Evolutionary conservation across 2,113 vertebrate genomes (phyloP).

Genomic region (Psettodes erumei): DNA sequence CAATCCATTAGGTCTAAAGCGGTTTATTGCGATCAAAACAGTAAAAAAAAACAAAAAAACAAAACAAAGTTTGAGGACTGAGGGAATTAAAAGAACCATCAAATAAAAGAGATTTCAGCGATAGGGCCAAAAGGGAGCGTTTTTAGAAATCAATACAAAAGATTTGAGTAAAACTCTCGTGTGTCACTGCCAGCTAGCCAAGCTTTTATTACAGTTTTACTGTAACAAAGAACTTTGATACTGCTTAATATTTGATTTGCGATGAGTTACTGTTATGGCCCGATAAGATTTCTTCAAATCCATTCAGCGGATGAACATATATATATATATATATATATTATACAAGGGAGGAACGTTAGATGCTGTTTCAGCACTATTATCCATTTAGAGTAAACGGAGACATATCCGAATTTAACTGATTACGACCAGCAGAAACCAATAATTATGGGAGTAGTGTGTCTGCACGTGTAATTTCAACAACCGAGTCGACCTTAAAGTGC

Average conservation of each 20-base stretch:
- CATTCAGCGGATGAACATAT: conserved; percentile 51
- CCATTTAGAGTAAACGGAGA: conserved; percentile 59
- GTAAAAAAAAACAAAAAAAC: conserved; percentile 11
- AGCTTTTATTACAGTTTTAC: conserved; percentile 76
- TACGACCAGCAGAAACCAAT: conserved; percentile 56
- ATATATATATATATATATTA: too few relatives aligned
- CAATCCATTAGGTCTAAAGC: conserved; percentile 44
- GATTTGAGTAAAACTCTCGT: conserved; percentile 71
- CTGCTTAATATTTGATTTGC: conserved; percentile 65
- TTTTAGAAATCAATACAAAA: conserved; percentile 77
- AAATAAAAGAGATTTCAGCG: conserved; percentile 58
- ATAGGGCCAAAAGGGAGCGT: conserved; percentile 60
- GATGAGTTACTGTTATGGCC: conserved; percentile 67
- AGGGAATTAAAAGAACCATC: conserved; percentile 52
- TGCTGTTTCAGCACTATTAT: conserved; percentile 64
- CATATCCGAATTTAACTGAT: conserved; percentile 52
- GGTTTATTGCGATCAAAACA: conserved; percentile 54
- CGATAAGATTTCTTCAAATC: conserved; percentile 64
- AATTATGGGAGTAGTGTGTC: conserved; percentile 53
- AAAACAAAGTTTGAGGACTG: conserved; percentile 1
- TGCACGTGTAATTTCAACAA: conserved; percentile 31
- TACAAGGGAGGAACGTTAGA: conserved; percentile 51
- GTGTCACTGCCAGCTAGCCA: conserved; percentile 66
- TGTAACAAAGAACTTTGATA: conserved; percentile 72
- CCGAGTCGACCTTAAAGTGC: conserved; percentile 49